phyloP scores from a whole-genome alignment of 2,888 invertebrate genomes.

The Lithodes maja region DNA sequence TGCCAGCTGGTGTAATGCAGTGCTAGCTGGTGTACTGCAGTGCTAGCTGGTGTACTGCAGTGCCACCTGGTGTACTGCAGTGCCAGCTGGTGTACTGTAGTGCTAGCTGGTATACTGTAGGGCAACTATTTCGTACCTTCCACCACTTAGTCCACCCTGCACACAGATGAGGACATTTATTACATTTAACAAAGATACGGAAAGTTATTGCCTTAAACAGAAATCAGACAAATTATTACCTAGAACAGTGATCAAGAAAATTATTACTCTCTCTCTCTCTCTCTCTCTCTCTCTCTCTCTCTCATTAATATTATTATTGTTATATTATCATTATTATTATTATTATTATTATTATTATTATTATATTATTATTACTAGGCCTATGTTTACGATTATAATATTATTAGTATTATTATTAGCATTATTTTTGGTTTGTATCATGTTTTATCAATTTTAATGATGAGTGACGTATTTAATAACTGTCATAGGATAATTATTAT shows the following conservation, averaged over 20 bases:
- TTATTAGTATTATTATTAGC: background rate
- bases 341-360: background rate
- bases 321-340: background rate
- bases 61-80: too few species aligned
- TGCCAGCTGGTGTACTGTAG: background rate
- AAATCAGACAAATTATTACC: too few species aligned
- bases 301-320: too few species aligned
- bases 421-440: background rate
- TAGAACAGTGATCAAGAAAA: too few species aligned
- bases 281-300: too few species aligned
- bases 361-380: background rate
- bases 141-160: slow-evolving; percentile 22
- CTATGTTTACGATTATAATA: background rate
- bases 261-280: too few species aligned
- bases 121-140: slow-evolving; percentile 20
- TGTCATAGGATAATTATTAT: too few species aligned
- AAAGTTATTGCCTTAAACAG: too few species aligned
- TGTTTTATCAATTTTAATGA: background rate
- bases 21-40: too few species aligned
- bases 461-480: background rate
- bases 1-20: too few species aligned
- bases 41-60: too few species aligned
- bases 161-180: background rate
- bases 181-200: background rate
- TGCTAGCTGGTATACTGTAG: slow-evolving; percentile 35